These are phyloP conservation scores for Monodelphis domestica DNA, from an alignment of 2,797 vertebrate species.

Conservation along the genomic window DNA sequence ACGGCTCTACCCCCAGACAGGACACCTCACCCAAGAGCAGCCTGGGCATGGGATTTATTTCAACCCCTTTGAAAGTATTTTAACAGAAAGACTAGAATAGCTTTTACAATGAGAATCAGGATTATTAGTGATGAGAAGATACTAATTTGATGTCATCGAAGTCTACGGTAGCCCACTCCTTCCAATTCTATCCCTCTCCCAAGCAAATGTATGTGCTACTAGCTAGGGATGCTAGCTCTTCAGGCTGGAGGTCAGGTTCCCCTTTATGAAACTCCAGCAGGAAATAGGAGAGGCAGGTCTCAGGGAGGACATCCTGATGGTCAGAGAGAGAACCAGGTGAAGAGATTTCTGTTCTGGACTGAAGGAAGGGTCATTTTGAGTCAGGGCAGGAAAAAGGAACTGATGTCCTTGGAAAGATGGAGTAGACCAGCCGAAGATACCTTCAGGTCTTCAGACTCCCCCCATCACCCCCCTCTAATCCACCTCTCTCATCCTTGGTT, in stretches of 20 bases:
- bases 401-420: not conserved
- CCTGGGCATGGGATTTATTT: not conserved
- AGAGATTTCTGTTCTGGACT: not conserved
- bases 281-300: conserved; percentile 23
- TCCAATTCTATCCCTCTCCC: not conserved
- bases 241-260: not conserved
- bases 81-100: not conserved
- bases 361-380: not conserved
- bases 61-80: not conserved
- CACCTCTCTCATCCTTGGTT: conserved; percentile 23
- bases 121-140: not conserved
- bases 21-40: not conserved
- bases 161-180: not conserved
- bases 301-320: conserved; percentile 33
- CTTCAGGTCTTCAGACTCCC: not conserved
- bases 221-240: not conserved
- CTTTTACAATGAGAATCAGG: not conserved
- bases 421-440: not conserved
- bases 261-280: conserved; percentile 21
- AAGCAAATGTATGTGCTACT: not conserved
- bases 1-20: not conserved
- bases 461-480: conserved; percentile 17
- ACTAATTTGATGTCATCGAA: not conserved
- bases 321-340: conserved; percentile 11
- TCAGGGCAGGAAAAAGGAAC: not conserved